Evolutionary conservation across 2,888 invertebrate genomes (phyloP).

Genomic region (Drosophila sordidula): DNA sequence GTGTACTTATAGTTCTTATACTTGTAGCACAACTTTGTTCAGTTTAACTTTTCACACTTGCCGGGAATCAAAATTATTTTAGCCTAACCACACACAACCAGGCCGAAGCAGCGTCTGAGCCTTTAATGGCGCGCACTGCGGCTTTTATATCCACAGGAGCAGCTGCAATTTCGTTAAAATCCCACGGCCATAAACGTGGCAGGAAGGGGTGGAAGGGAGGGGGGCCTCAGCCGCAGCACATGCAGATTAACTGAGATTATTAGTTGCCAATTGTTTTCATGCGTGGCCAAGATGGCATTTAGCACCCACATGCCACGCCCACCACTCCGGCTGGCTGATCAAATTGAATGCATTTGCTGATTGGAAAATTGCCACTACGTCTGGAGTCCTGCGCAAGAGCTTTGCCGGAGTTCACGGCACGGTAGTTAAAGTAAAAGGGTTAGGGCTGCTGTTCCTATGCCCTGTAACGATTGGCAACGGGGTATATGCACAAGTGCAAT

Average conservation of each 20-base stretch:
- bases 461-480: neutral
- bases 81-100: constrained; percentile 37
- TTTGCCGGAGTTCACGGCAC: neutral
- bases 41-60: constrained; percentile 30
- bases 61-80: constrained; percentile 16
- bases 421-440: constrained; percentile 31
- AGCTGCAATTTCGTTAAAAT: constrained; percentile 54
- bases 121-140: constrained; percentile 19
- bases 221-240: constrained; percentile 16
- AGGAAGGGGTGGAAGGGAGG: constrained; percentile 1
- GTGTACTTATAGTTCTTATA: no score
- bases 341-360: constrained; percentile 85
- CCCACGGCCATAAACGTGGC: constrained; percentile 46
- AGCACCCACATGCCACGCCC: constrained; percentile 50
- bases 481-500: no score
- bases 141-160: constrained; percentile 63
- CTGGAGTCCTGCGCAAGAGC: constrained; percentile 9
- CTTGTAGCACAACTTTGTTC: constrained; percentile 4
- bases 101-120: constrained; percentile 52
- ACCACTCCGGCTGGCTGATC: constrained; percentile 63
- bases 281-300: constrained; percentile 67
- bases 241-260: constrained; percentile 83
- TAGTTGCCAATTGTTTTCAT: constrained; percentile 82
- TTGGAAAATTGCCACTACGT: constrained; percentile 83
- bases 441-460: constrained; percentile 1